Base-by-base conservation (phyloP, 1,140 invertebrate species). In the Euglossa dilemma region DNA sequence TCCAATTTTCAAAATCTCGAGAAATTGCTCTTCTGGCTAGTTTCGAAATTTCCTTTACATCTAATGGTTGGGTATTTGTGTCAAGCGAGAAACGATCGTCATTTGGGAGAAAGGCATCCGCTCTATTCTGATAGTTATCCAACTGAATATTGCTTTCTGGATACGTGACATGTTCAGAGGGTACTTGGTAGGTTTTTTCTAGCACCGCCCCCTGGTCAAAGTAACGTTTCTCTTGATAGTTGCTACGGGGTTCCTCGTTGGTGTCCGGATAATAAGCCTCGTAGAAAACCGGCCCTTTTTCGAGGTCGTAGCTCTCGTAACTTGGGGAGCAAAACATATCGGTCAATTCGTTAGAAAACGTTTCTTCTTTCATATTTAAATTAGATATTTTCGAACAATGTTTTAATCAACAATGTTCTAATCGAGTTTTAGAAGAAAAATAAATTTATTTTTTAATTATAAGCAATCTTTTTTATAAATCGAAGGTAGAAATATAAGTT, bases 201-300 rank as follows among this genome's bases (percentile, higher is more conserved):
- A 89, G 23, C 5, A 91, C 67, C 0, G 80, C 47, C 4, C 36
- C 84, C 5, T 52, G 80, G 47, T 90, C 81, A 63, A 85, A 86
- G 25, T 77, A 85, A 64, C 78, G 80, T 78, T 90, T 90, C 14
- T 89, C 72, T 23, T 76, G 82, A 71, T 86, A 73, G 47, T 54
- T 25, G 23, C 64, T 54, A 0, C 43, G 77, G 1, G 50, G 6
- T 0, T 84, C 80, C 0, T 80, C 73, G 45, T 87, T 80, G n/a
- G 16, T 54, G 11, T 91, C 87, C 4, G 92, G 92, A 54, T 93
- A 93, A 56, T 92, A 92, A 6, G 92, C 92, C 54, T 93, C 91
- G 75, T 93, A 93, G 11, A 92, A 75, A 0, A 93, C 90, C 0
- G 92, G 92, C 8, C 91, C 88, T 52, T 84, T 87, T 43, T 85